Evolutionary conservation across 1,140 invertebrate species (phyloP).

Genomic region (Luehdorfia chinensis): DNA sequence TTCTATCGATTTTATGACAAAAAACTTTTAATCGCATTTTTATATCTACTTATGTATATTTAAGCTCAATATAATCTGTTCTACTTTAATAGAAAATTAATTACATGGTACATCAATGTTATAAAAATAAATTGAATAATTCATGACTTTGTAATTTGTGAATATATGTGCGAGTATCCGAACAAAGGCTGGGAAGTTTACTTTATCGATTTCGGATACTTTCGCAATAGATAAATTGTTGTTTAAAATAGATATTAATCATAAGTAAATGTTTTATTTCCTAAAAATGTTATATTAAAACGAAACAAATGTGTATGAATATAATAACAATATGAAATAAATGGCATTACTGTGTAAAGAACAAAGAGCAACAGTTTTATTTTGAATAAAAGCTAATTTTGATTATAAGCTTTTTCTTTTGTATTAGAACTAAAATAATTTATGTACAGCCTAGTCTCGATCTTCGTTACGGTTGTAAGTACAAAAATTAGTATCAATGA

Average conservation of each 20-base stretch:
- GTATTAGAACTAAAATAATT: too few species aligned
- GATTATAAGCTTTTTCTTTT: background rate
- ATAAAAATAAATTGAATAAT: constrained; percentile 1
- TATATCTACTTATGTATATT: background rate
- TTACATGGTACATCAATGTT: background rate
- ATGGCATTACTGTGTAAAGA: constrained; percentile 31
- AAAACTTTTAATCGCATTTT: background rate
- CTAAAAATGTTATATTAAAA: constrained; percentile 2
- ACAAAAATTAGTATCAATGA: too few species aligned
- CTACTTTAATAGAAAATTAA: background rate
- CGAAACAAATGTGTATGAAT: constrained; percentile 19
- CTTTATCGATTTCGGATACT: constrained; percentile 6
- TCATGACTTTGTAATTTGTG: too few species aligned
- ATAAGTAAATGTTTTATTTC: constrained; percentile 10
- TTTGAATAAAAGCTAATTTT: background rate
- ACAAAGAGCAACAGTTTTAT: constrained; percentile 13
- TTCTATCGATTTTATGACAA: too few species aligned
- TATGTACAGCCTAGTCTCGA: too few species aligned
- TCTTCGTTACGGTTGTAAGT: too few species aligned
- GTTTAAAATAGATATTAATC: background rate
- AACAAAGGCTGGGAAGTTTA: constrained; percentile 11
- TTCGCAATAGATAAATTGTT: background rate
- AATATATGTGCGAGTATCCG: constrained; percentile 8
- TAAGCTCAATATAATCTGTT: background rate
- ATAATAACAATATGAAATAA: constrained; percentile 39